phyloP scores from a whole-genome alignment of 2,888 invertebrate species.

The Ormia ochracea region DNA sequence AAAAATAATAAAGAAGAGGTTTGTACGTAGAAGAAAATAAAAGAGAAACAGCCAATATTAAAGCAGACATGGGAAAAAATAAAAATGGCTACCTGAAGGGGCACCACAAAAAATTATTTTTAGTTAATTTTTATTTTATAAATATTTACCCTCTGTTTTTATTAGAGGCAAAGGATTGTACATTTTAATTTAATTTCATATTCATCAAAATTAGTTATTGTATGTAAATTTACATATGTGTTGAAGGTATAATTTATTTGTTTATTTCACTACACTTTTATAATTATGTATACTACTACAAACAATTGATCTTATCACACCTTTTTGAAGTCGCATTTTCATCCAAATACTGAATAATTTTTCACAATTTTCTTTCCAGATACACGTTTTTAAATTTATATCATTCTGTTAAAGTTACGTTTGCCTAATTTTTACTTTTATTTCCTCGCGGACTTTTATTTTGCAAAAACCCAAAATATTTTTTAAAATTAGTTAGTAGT shows the following conservation, averaged over 20 bases:
- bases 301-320: background rate
- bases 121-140: conserved; percentile 57
- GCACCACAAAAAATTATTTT: conserved; percentile 14
- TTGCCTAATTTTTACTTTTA: background rate
- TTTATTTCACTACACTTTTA: background rate
- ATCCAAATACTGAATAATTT: background rate
- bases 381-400: background rate
- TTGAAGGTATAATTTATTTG: background rate
- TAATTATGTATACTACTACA: background rate
- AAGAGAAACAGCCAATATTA: conserved; percentile 64
- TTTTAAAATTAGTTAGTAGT: conserved; percentile 19
- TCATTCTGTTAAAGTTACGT: background rate
- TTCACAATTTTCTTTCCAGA: background rate
- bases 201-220: too few species aligned
- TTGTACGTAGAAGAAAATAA: conserved; percentile 66
- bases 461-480: background rate
- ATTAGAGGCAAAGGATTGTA: background rate
- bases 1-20: conserved; percentile 65
- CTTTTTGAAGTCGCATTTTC: background rate
- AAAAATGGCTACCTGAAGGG: conserved; percentile 69
- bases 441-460: background rate
- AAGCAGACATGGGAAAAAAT: conserved; percentile 67
- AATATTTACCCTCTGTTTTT: conserved; percentile 33
- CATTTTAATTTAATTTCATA: too few species aligned
- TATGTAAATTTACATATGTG: background rate